Base-by-base conservation (phyloP, 2,888 invertebrate species). In the Aplocera efformata region DNA sequence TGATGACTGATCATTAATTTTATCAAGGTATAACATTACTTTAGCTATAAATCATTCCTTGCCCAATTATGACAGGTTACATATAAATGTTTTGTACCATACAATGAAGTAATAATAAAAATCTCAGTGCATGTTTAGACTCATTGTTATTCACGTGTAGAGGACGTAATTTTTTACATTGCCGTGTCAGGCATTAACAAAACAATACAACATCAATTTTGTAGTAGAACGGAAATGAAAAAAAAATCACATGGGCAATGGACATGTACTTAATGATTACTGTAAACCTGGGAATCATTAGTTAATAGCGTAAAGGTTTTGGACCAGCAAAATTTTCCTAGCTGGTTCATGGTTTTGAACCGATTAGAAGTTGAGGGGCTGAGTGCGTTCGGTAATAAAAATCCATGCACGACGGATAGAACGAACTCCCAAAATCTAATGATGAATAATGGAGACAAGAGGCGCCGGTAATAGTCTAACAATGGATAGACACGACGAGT, bases 81-180 rank as follows among this genome's bases (percentile, higher is more conserved):
- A 36, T 29, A 36, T 41, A 17, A 48, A 52, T 38, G 46, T 40
- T 52, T 46, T 50, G 43, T 48, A 46, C 27, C 32, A 32, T 45
- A 56, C 44, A 56, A 53, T 51, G 48, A 37, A 44, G 45, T 48
- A 49, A 50, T 53, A 51, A 51, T 51, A 53, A 42, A 45, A 51
- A 53, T 47, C 30, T 44, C 26, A 32, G 45, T 50, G 29, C 42
- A 47, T 47, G 43, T 53, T 55, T 41, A 37, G 11, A 41, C 56
- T 62, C 65, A 70, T 72, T 72, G 61, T 72, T 69, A 67, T 68
- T 67, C 67, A 61, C 47, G 48, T 58, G 63, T 62, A 53, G 55
- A 63, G 69, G 66, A 68, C 72, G 62, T 62, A 53, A 62, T 70
- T 74, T 74, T 72, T 70, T 69, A 64, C 68, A 58, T 47, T 43